phyloP scores from a whole-genome alignment of 92 coral and sea anemone species.

The Montipora capitata region DNA sequence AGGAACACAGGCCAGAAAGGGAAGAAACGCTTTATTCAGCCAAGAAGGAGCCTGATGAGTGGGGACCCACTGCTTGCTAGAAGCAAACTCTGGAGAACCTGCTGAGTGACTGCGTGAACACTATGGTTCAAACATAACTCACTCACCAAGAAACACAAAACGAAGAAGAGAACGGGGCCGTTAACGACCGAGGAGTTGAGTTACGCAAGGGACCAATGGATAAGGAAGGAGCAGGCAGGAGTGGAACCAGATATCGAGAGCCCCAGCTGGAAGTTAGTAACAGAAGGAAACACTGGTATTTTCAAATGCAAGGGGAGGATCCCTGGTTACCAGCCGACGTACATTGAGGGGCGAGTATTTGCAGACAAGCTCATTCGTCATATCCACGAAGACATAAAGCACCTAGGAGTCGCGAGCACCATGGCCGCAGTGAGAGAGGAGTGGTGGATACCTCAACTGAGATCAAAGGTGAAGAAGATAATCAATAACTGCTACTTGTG shows the following conservation, averaged over 20 bases:
- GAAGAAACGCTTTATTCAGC: constrained; percentile 40
- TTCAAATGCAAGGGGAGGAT: constrained; percentile 72
- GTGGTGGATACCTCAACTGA: constrained; percentile 70
- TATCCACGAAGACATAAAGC: constrained; percentile 51
- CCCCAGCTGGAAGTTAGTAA: constrained; percentile 69
- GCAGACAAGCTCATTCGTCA: constrained; percentile 75
- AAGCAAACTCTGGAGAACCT: constrained; percentile 51
- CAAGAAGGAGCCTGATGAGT: background rate
- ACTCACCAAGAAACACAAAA: constrained; percentile 37
- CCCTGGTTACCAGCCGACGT: constrained; percentile 42
- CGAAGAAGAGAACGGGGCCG: constrained; percentile 36
- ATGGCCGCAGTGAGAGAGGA: constrained; percentile 71
- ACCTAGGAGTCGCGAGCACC: constrained; percentile 59
- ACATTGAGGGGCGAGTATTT: constrained; percentile 72
- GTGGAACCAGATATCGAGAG: constrained; percentile 39
- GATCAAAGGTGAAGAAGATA: constrained; percentile 55
- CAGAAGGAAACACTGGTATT: constrained; percentile 49
- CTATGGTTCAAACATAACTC: constrained; percentile 45
- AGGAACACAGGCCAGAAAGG: constrained; percentile 36
- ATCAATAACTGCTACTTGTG: constrained; percentile 38
- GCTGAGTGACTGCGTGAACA: constrained; percentile 63
- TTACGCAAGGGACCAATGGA: constrained; percentile 51
- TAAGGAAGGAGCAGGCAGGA: constrained; percentile 53
- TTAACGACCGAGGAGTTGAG: constrained; percentile 11
- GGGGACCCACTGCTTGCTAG: background rate